Conservation (phyloP, 2,797 vertebrate genomes). For the Microcaecilia unicolor region DNA sequence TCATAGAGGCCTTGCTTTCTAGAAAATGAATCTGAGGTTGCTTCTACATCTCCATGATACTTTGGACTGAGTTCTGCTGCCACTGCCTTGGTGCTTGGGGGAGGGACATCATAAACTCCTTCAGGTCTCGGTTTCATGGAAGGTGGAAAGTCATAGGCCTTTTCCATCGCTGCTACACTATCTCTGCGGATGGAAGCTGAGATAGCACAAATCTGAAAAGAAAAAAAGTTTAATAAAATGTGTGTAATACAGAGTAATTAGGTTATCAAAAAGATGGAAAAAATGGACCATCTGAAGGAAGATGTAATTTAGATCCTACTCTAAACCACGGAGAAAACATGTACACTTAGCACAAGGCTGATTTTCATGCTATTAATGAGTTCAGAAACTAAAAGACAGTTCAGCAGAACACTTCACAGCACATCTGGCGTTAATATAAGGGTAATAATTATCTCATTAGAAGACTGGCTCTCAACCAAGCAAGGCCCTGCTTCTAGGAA, state of each 20-base stretch:
- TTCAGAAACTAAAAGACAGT: not conserved
- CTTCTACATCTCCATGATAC: constrained; percentile 54
- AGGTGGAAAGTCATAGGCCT: constrained; percentile 76
- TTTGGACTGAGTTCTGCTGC: constrained; percentile 44
- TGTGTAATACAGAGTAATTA: not conserved
- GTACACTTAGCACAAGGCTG: too few species aligned
- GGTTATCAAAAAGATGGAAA: too few species aligned
- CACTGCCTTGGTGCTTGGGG: constrained; percentile 53
- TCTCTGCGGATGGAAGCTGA: constrained; percentile 35
- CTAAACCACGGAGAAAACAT: too few species aligned
- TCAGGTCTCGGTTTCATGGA: constrained; percentile 64
- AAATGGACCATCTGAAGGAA: too few species aligned
- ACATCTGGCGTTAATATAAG: not conserved
- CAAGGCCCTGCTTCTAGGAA: too few species aligned
- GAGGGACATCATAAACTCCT: constrained; percentile 83
- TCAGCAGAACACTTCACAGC: not conserved
- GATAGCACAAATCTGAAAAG: constrained; percentile 41
- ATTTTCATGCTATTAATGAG: not conserved
- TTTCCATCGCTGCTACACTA: constrained; percentile 55
- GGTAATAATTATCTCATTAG: not conserved
- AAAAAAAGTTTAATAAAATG: not conserved
- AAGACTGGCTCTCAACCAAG: too few species aligned
- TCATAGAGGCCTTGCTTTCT: constrained; percentile 66
- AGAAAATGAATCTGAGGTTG: constrained; percentile 23
- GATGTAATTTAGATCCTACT: too few species aligned